These are phyloP conservation scores for Monopis laevigella DNA, from an alignment of 2,888 invertebrate species.

Conservation along the genomic window DNA sequence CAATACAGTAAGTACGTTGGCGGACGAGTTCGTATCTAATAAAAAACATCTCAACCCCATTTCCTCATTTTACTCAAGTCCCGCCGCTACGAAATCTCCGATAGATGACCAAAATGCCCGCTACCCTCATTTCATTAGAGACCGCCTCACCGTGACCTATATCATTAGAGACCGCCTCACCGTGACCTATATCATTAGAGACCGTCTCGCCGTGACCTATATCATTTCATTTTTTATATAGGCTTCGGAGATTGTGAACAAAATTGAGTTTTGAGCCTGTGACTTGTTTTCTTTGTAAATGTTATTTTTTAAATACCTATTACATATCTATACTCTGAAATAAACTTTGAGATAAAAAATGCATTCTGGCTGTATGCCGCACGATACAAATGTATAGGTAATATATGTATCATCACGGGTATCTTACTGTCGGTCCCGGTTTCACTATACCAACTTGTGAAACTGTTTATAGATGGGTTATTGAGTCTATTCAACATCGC, in stretches of 20 bases:
- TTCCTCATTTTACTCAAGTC: slow-evolving; percentile 3
- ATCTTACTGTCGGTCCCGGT: too few species aligned
- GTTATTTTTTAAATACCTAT: too few species aligned
- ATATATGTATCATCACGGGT: too few species aligned
- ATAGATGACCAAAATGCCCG: slow-evolving; percentile 9
- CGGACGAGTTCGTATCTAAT: neutral
- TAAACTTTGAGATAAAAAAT: too few species aligned
- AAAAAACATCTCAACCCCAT: neutral
- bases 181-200: slow-evolving; percentile 8
- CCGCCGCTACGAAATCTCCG: slow-evolving; percentile 5
- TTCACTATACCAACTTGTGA: too few species aligned
- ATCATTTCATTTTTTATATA: slow-evolving; percentile 6
- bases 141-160: slow-evolving; percentile 7
- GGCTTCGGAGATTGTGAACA: slow-evolving; percentile 1
- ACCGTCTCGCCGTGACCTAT: slow-evolving; percentile 5
- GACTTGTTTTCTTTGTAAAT: too few species aligned
- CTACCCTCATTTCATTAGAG: slow-evolving; percentile 8
- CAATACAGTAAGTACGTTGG: too few species aligned
- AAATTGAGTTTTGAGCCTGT: slow-evolving; percentile 8
- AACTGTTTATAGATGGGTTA: too few species aligned
- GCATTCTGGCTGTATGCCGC: too few species aligned
- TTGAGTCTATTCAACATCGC: too few species aligned
- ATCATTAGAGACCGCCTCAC: slow-evolving; percentile 3
- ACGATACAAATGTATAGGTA: too few species aligned
- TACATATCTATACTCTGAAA: too few species aligned